A percentile compares a stretch with the other conserved stretches of the same genome.
phyloP scores from a whole-genome alignment of 2,797 vertebrate genomes.

The Hipposideros larvatus region DNA sequence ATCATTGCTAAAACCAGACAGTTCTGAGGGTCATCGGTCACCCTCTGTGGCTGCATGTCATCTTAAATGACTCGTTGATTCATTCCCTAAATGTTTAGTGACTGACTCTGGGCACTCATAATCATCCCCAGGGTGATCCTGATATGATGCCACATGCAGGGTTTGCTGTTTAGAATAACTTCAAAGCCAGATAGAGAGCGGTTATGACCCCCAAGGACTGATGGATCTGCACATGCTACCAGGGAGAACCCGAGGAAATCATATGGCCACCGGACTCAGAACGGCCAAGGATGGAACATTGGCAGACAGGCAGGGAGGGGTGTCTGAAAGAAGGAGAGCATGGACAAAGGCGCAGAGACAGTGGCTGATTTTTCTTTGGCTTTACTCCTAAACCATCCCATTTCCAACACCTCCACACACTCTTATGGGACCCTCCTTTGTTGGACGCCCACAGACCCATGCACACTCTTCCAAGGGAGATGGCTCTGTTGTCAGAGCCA shows the following conservation, averaged over 20 bases:
- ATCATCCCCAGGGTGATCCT: not conserved
- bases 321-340: fast-evolving
- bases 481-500: too few relatives aligned
- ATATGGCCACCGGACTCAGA: too few relatives aligned
- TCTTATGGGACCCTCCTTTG: too few relatives aligned
- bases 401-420: too few relatives aligned
- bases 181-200: not conserved
- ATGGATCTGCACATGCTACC: too few relatives aligned
- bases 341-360: not conserved
- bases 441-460: fast-evolving
- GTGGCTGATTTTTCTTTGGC: fast-evolving
- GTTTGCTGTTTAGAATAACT: not conserved
- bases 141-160: not conserved
- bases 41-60: not conserved
- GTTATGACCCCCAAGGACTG: too few relatives aligned
- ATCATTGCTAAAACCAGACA: not conserved
- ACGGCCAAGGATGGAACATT: too few relatives aligned
- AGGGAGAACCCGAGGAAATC: not conserved
- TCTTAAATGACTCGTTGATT: not conserved
- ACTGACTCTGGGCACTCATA: not conserved
- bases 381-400: too few relatives aligned
- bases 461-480: not conserved
- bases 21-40: not conserved
- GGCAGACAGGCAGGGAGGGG: not conserved
- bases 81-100: not conserved